These are phyloP conservation scores for Caenorhabditis latens DNA, from an alignment of 1,140 invertebrate genomes.

Conservation along the genomic window DNA sequence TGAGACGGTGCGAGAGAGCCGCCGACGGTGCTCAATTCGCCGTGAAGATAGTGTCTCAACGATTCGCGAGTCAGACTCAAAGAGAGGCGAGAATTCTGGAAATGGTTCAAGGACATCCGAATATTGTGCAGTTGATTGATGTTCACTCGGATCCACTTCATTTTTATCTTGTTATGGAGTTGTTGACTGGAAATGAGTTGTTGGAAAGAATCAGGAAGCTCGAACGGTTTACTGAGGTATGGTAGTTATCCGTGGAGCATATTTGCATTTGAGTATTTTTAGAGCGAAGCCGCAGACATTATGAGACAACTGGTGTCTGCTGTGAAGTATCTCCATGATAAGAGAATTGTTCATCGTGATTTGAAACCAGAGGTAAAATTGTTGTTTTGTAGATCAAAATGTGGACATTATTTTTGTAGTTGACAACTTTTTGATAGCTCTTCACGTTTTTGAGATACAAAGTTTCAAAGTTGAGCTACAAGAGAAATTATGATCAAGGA, in stretches of 20 bases:
- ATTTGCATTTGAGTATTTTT: background rate
- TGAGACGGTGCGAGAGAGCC: slow-evolving; percentile 85
- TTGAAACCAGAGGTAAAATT: slow-evolving; percentile 86
- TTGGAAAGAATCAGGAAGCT: slow-evolving; percentile 82
- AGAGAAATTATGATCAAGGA: no score
- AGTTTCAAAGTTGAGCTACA: no score
- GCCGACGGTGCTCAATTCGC: slow-evolving; percentile 85
- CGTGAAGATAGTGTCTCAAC: slow-evolving; percentile 90
- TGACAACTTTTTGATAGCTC: no score
- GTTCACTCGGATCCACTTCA: slow-evolving; percentile 85
- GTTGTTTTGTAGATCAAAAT: background rate
- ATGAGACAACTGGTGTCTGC: slow-evolving; percentile 86
- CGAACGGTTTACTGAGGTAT: slow-evolving; percentile 83
- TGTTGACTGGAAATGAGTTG: slow-evolving; percentile 90
- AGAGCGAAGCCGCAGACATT: slow-evolving; percentile 82
- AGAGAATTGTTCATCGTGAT: slow-evolving; percentile 88
- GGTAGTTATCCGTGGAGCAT: background rate
- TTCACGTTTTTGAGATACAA: no score
- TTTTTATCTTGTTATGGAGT: slow-evolving; percentile 80
- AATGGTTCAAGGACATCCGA: slow-evolving; percentile 87
- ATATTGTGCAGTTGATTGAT: slow-evolving; percentile 88
- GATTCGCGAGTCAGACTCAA: slow-evolving; percentile 82
- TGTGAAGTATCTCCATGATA: slow-evolving; percentile 86
- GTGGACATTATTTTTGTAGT: background rate
- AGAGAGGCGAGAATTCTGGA: slow-evolving; percentile 86